A percentile compares a stretch with the other conserved stretches of the same genome.
Evolutionary conservation across 2,113 vertebrate genomes (phyloP).

Genomic region (Elephas maximus): DNA sequence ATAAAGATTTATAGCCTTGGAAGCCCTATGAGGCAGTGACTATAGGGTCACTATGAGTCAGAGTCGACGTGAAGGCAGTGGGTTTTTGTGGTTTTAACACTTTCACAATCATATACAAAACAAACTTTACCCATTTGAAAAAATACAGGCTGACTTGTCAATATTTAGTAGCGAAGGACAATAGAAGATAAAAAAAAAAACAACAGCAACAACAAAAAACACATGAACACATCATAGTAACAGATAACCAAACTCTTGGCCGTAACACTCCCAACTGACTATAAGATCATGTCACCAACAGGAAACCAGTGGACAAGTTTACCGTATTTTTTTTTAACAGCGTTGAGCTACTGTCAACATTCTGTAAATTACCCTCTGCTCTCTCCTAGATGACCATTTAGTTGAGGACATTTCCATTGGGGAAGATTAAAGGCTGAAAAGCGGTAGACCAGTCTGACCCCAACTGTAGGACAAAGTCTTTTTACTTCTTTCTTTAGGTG

Average conservation of each 20-base stretch:
- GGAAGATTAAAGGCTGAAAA: constrained; percentile 41
- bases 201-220: neutral
- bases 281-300: neutral
- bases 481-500: constrained; percentile 4
- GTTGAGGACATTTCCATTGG: neutral
- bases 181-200: neutral
- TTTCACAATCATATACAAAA: neutral
- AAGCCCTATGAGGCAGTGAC: too few species aligned
- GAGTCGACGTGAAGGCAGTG: too few species aligned
- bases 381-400: neutral
- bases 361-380: neutral
- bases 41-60: too few species aligned
- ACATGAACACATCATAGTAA: neutral
- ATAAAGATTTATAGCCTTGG: too few species aligned
- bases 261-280: neutral
- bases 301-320: neutral
- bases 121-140: neutral
- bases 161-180: neutral
- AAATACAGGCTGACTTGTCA: neutral
- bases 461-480: neutral
- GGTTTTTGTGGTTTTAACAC: neutral
- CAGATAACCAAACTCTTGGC: neutral
- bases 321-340: neutral
- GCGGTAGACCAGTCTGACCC: neutral
- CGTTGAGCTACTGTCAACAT: neutral